These are phyloP conservation scores for Trichopria drosophilae DNA, from an alignment of 2,888 invertebrate species.

Conservation along the genomic window DNA sequence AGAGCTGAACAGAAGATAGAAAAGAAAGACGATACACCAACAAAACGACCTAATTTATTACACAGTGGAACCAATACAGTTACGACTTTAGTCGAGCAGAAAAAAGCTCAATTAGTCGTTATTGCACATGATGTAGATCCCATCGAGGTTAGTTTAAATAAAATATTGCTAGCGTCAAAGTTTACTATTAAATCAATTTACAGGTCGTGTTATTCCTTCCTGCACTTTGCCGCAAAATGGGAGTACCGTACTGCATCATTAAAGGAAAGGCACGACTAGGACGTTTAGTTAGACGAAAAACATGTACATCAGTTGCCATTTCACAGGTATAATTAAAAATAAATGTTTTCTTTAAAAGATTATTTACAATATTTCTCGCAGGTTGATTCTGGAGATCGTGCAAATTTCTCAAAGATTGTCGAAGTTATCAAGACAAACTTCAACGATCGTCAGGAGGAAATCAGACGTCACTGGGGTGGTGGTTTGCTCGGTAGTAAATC, in stretches of 20 bases:
- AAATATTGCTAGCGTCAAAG: slow-evolving; percentile 12
- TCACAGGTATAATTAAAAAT: slow-evolving; percentile 68
- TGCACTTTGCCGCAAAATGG: slow-evolving; percentile 99
- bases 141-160: slow-evolving; percentile 83
- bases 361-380: slow-evolving; percentile 45
- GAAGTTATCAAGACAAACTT: slow-evolving; percentile 98
- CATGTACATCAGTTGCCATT: slow-evolving; percentile 86
- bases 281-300: slow-evolving; percentile 92
- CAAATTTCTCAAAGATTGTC: slow-evolving; percentile 85
- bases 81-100: slow-evolving; percentile 93
- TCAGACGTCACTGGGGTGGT: slow-evolving; percentile 98
- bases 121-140: slow-evolving; percentile 99
- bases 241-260: slow-evolving; percentile 98
- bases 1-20: slow-evolving; percentile 87
- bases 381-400: slow-evolving; percentile 86
- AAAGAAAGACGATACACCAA: slow-evolving; percentile 89
- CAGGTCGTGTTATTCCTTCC: slow-evolving; percentile 97
- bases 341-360: slow-evolving; percentile 3
- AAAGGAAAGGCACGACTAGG: slow-evolving; percentile 98
- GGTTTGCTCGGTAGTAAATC: slow-evolving; percentile 95
- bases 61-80: slow-evolving; percentile 90
- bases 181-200: slow-evolving; percentile 37
- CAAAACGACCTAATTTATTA: slow-evolving; percentile 87
- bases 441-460: slow-evolving; percentile 97
- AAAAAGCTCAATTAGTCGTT: slow-evolving; percentile 96